Base-by-base conservation (phyloP, 2,797 vertebrate genomes). In the Cygnus olor region DNA sequence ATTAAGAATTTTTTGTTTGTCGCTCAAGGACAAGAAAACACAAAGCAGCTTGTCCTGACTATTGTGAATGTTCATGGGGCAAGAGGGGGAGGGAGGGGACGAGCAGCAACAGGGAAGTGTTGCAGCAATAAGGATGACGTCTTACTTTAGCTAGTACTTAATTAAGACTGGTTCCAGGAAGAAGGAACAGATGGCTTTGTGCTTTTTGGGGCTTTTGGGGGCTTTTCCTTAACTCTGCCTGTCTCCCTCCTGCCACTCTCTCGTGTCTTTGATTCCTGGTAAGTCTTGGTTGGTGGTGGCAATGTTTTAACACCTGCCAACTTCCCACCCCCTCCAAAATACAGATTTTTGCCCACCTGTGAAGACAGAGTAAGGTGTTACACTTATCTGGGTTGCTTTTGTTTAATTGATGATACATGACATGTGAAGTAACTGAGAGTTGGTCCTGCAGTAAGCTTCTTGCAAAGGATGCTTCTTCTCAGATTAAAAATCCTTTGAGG, bases 121-220 rank as follows among this genome's bases (percentile, higher is more conserved):
- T 89, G 76, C 49, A 83, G 58, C 91, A 85, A 72, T 82, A 34
- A 85, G 68, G 61, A 57, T 61, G 65, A 77, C 16, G 5, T 87
- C 81, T 90, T 95, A 64, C 60, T 96, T 94, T 83, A 89, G 76
- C 74, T 90, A 61, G 65, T 83, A 73, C 32, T 80, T 90, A 78
- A 82, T 90, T 73, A 90, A 82, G 92, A 49, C 17, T 71, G 66
- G 30, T 77, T 94, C 72, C 63, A 78, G 81, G 79, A 85, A 87
- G 76, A 47, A 82, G 69, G 92, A 95, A 66, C 87, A 94, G 82
- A 94, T 78, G 34, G 47, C 77, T 92, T 80, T 69, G 20, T 53
- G 51, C 51, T 53, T 15, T 53, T 17, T 53, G 51, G 8, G 51
- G 14, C 21, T 49, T 49, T 49, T 25, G 24, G 49, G 49, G 49